Conservation (phyloP, 2,888 invertebrate genomes). For the Psococerastis gibbosa region DNA sequence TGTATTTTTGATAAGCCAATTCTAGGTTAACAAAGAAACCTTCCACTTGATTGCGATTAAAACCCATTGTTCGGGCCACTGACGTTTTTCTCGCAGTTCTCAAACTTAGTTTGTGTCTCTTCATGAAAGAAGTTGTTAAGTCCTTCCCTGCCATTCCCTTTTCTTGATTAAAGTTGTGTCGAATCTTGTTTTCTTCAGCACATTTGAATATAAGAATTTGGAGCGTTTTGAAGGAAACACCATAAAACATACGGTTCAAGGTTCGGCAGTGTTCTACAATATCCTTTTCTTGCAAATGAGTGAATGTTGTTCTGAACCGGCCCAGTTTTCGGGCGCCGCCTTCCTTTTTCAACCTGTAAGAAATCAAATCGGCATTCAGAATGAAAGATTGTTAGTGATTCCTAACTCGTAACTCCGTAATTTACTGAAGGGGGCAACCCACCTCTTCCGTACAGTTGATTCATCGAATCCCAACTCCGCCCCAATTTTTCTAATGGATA, state of each 20-base stretch:
- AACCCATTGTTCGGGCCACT: conserved; percentile 10
- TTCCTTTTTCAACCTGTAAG: too few relatives aligned
- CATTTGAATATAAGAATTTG: not conserved
- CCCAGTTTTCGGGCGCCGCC: too few relatives aligned
- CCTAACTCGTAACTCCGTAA: too few relatives aligned
- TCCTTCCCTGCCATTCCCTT: conserved; percentile 8
- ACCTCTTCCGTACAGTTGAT: too few relatives aligned
- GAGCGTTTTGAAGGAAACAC: too few relatives aligned
- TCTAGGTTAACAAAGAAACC: not conserved
- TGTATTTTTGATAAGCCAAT: not conserved
- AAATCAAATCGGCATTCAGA: too few relatives aligned
- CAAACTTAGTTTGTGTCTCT: conserved; percentile 6
- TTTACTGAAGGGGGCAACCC: too few relatives aligned
- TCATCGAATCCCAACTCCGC: too few relatives aligned
- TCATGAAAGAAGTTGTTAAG: conserved; percentile 10
- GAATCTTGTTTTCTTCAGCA: not conserved
- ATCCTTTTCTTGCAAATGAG: not conserved
- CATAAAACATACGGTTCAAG: not conserved
- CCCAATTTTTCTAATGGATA: too few relatives aligned
- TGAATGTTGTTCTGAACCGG: not conserved
- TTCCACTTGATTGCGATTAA: conserved; percentile 7
- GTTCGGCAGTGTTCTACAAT: not conserved
- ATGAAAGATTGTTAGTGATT: too few relatives aligned
- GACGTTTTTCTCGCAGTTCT: conserved; percentile 7
- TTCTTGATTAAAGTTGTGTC: not conserved